Evolutionary conservation across 2,113 vertebrate genomes (phyloP), one percentile per base, ranked within the genome.

Genomic region (Polyodon spathula): DNA sequence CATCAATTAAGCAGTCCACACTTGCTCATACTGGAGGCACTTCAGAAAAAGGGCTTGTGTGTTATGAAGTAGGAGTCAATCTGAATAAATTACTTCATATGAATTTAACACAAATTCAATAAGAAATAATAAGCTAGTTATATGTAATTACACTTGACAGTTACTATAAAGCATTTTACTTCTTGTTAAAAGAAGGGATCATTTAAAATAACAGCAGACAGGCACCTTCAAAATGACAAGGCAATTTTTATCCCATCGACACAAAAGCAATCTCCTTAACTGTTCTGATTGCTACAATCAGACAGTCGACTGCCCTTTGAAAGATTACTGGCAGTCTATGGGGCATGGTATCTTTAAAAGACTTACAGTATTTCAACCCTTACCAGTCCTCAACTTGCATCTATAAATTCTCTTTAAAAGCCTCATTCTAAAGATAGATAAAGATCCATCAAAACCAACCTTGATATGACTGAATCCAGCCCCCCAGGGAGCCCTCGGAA

Each of bases 171-270:
- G 27, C 27, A 27, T 27, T 27, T 3, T 27, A 27, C 27, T 27
- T 27, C 3, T 27, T 27, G 27, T 27, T 27, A 27, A 65, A 69
- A 68, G 66, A 63, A 69, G 62, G 39, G 54, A 58, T 65, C 58
- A 46, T 68, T 66, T 57, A 27, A 27, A 27, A 27, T 27, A 27
- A 27, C 27, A 3, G 27, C 27, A 27, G 27, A 27, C 27, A 27
- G 27, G 27, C 27, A 27, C 27, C 27, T 27, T 27, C 15, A 50
- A 50, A 50, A 50, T 50, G 48, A n/a, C 48, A 14, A 50, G 5
- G 9, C 12, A 14, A 6, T 14, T 50, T 10, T 10, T 50, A 6
- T 50, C 48, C 48, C 9, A 14, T 50, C 12, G 12, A 11, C 48
- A 50, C 48, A 50, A 6, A 11, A 6, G 12, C 48, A 50, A 10